Conservation (phyloP, 2,797 vertebrate genomes). For the Gadopsis marmoratus region DNA sequence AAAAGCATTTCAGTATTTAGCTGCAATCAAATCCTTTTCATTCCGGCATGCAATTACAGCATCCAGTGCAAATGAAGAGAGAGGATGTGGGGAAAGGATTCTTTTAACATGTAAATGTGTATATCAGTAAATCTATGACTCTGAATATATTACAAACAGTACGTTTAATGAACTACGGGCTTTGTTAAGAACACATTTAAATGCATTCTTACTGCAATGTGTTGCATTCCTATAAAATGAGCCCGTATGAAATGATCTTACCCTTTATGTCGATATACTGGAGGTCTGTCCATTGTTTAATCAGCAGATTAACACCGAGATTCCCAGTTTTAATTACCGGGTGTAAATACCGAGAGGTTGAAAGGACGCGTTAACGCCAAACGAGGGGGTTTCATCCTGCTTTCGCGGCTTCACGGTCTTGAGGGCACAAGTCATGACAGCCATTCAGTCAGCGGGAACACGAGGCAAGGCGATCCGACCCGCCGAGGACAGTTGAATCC, state of each 20-base stretch:
- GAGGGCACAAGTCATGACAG: slow-evolving; percentile 69
- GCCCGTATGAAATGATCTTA: slow-evolving; percentile 52
- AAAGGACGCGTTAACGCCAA: slow-evolving; percentile 44
- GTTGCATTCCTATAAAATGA: slow-evolving; percentile 33
- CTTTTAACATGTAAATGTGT: neutral
- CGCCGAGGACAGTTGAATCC: slow-evolving; percentile 17
- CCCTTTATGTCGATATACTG: slow-evolving; percentile 51
- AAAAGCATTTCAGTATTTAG: slow-evolving; percentile 38
- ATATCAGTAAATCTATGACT: slow-evolving; percentile 1
- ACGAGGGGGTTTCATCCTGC: slow-evolving; percentile 39
- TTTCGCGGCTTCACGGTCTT: slow-evolving; percentile 36
- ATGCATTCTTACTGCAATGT: slow-evolving; percentile 16
- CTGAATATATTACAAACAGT: neutral
- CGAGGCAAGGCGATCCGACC: slow-evolving; percentile 24
- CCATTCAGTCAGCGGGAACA: slow-evolving; percentile 45
- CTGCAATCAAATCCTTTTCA: slow-evolving; percentile 39
- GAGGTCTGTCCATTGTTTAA: slow-evolving; percentile 54
- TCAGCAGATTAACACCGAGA: slow-evolving; percentile 39
- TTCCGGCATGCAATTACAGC: slow-evolving; percentile 25
- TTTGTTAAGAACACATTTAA: slow-evolving; percentile 9
- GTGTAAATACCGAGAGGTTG: slow-evolving; percentile 31
- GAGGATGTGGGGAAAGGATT: neutral
- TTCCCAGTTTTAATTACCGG: slow-evolving; percentile 31
- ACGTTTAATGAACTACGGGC: neutral
- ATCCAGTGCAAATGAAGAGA: slow-evolving; percentile 11